Base-by-base conservation (phyloP, 2,113 vertebrate species). In the Oxygymnocypris stewartii region DNA sequence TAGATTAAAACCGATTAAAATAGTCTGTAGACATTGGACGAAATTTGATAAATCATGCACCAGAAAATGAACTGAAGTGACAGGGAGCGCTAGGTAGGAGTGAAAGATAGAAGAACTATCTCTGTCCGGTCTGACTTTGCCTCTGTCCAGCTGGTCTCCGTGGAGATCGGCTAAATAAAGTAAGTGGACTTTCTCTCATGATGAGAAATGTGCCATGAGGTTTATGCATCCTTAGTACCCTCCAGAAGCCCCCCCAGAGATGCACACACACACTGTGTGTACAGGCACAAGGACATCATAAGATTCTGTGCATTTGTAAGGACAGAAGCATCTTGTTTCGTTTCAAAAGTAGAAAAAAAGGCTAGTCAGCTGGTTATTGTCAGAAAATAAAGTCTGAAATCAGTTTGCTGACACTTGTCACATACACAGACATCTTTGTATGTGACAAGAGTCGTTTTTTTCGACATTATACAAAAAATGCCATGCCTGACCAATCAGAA, bases 81-180 rank as follows among this genome's bases (percentile, higher is more conserved):
- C 35, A 79, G n/a, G 14, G 1, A 81, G 23, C 2, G n/a, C 37
- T 47, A 87, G 86, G 87, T 65, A 87, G 67, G 44, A 85, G 84
- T 81, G 80, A 84, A 84, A 86, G 79, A 86, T 44, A 61, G 51
- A 51, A 51, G 1, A 65, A 80, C 44, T 57, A n/a, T 87, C 44
- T 65, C 40, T 87, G 82, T 87, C 83, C 79, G 75, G 87, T 13
- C 91, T 93, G 93, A 94, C 92, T 93, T 94, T 93, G 91, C 91
- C 84, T 89, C 88, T 86, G 94, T 93, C 92, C 91, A 85, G 67
- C 44, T 54, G 86, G 79, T 88, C 85, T 88, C 90, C 28, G 14
- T 49, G 79, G 91, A 91, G 90, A 92, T 59, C 14, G 87, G 90
- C 94, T 95, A 95, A 95, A 94, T 95, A 93, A 94, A 93, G 94